Conservation (phyloP, 2,888 invertebrate species). For the Merodon equestris region DNA sequence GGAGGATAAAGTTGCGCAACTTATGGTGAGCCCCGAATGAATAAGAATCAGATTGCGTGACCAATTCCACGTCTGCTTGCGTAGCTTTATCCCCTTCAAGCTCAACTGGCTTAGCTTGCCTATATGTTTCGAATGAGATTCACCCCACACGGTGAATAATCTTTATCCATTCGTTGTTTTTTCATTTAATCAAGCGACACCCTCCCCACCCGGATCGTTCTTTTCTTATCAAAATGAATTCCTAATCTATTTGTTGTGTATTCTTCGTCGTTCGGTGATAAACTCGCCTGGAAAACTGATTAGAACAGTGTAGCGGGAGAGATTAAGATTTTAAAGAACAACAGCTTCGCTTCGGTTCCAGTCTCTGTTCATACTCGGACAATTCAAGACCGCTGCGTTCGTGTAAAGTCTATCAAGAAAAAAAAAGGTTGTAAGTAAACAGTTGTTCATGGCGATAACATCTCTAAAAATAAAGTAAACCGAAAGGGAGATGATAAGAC, state of each 20-base stretch:
- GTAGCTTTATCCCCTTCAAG: too few species aligned
- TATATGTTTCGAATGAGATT: too few species aligned
- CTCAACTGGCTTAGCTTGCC: too few species aligned
- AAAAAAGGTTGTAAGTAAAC: constrained; percentile 18
- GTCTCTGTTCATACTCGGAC: constrained; percentile 46
- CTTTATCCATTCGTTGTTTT: constrained; percentile 16
- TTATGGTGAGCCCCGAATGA: too few species aligned
- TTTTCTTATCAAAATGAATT: constrained; percentile 38
- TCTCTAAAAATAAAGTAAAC: constrained; percentile 12
- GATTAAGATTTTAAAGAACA: constrained; percentile 30
- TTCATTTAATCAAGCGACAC: neutral
- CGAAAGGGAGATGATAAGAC: too few species aligned
- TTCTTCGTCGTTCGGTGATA: constrained; percentile 28
- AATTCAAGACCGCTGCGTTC: constrained; percentile 7
- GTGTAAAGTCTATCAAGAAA: too few species aligned
- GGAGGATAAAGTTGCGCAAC: too few species aligned
- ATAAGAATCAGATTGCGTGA: too few species aligned
- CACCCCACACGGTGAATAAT: constrained; percentile 1
- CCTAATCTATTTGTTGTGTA: constrained; percentile 52
- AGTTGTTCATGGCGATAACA: constrained; percentile 5
- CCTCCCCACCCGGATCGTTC: neutral
- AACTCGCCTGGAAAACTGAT: constrained; percentile 42
- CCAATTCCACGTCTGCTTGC: too few species aligned
- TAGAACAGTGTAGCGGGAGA: constrained; percentile 20
- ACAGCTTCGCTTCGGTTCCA: constrained; percentile 28